Percentiles rank a stretch among this genome's conserved stretches.
Conservation (phyloP, 92 coral and sea anemone genomes). For the Blastomussa wellsi region DNA sequence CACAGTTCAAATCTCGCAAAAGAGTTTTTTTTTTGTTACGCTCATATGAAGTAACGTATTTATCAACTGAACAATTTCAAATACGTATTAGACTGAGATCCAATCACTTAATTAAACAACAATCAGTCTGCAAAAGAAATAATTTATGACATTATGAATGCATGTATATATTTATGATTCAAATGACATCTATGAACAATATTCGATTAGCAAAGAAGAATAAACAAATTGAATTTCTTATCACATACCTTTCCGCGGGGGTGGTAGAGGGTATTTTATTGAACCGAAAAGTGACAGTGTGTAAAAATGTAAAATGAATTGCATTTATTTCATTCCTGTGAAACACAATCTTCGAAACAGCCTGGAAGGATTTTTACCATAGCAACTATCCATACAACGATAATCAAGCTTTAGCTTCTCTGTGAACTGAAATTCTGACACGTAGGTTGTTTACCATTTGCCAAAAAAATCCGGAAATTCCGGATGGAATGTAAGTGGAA, state of each 20-base stretch:
- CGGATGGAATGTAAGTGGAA: no score
- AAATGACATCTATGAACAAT: background rate
- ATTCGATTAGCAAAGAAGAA: background rate
- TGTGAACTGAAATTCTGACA: background rate
- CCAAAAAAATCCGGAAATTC: no score
- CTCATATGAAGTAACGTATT: background rate
- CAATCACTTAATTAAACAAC: background rate
- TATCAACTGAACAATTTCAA: background rate
- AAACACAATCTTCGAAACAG: background rate
- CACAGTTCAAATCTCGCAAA: background rate
- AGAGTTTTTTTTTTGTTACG: background rate
- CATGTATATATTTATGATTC: constrained; percentile 9
- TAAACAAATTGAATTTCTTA: background rate
- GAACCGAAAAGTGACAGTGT: background rate
- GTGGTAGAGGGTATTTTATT: background rate
- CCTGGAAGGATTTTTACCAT: background rate
- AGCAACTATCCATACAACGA: background rate
- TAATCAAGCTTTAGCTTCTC: background rate
- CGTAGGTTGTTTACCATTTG: no score
- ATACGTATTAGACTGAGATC: background rate
- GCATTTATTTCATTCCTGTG: background rate
- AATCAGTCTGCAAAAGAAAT: background rate
- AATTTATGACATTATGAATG: background rate
- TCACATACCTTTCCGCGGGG: background rate
- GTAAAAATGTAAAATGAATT: background rate